A percentile compares a stretch with the other conserved stretches of the same genome.
These are phyloP conservation scores for Numenius phaeopus DNA, from an alignment of 2,797 vertebrate species.

Conservation along the genomic window DNA sequence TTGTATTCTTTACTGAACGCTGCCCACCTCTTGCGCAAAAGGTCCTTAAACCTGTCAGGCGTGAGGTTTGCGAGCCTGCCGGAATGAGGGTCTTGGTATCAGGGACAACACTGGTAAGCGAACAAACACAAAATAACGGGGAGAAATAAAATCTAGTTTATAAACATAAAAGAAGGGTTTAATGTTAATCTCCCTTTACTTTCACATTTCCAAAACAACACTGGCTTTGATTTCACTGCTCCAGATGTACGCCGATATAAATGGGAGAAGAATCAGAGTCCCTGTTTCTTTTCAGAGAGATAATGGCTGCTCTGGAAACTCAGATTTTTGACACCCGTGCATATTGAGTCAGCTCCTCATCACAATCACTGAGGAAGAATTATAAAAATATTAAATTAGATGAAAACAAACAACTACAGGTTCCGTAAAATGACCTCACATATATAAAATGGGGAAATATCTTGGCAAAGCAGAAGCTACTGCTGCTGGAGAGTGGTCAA, in stretches of 20 bases:
- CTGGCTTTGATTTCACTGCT: conserved; percentile 10
- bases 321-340: neutral
- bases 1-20: neutral
- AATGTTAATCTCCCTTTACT: conserved; percentile 30
- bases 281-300: conserved; percentile 23
- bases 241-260: conserved; percentile 32
- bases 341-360: neutral
- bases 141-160: neutral
- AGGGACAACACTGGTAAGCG: neutral
- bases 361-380: neutral
- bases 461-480: conserved; percentile 61
- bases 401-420: conserved; percentile 56
- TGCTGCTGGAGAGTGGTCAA: conserved; percentile 71
- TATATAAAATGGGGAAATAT: conserved; percentile 47
- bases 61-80: neutral
- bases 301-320: conserved; percentile 21
- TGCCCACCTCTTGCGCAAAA: neutral
- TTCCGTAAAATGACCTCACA: conserved; percentile 57
- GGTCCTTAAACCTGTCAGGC: neutral
- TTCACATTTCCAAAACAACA: conserved; percentile 14
- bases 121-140: neutral
- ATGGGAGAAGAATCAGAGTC: neutral
- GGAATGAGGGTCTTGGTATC: neutral
- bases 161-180: neutral
- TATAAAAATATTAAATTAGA: conserved; percentile 35